phyloP scores from a whole-genome alignment of 1,140 invertebrate species.

The Nebria ingens region DNA sequence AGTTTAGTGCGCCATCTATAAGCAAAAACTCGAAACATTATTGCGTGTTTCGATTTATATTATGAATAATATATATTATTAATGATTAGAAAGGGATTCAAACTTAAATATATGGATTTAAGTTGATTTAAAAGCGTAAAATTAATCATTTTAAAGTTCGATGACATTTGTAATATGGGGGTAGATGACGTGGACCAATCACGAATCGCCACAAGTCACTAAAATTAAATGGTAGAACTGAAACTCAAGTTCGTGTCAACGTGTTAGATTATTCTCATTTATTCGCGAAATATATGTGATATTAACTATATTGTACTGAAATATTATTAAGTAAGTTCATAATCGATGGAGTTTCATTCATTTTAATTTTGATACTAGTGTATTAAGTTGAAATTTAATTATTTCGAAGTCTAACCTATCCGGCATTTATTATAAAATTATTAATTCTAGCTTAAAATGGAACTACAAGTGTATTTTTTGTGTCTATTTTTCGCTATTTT shows the following conservation, averaged over 20 bases:
- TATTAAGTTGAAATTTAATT: too few relatives aligned
- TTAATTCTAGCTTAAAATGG: conserved; percentile 20
- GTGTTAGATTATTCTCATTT: conserved; percentile 17
- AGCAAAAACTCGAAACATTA: too few relatives aligned
- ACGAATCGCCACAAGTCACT: conserved; percentile 22
- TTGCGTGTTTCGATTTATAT: too few relatives aligned
- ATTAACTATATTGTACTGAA: conserved; percentile 11
- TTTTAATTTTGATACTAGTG: too few relatives aligned
- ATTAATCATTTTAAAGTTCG: too few relatives aligned
- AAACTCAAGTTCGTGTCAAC: conserved; percentile 20
- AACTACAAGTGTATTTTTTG: conserved; percentile 22
- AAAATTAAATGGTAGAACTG: conserved; percentile 12
- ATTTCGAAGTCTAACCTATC: conserved; percentile 2
- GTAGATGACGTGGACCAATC: conserved; percentile 31
- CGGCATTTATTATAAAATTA: conserved; percentile 7
- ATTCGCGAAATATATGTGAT: conserved; percentile 8
- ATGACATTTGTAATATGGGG: not conserved
- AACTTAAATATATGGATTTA: too few relatives aligned
- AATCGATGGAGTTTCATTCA: too few relatives aligned
- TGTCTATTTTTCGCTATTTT: conserved; percentile 17
- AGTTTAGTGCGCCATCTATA: too few relatives aligned
- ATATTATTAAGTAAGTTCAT: too few relatives aligned
- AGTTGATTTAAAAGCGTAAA: too few relatives aligned
- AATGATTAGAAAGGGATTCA: too few relatives aligned
- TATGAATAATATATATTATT: too few relatives aligned